These are phyloP conservation scores for Nephrotoma appendiculata DNA, from an alignment of 2,888 invertebrate species.

Conservation along the genomic window DNA sequence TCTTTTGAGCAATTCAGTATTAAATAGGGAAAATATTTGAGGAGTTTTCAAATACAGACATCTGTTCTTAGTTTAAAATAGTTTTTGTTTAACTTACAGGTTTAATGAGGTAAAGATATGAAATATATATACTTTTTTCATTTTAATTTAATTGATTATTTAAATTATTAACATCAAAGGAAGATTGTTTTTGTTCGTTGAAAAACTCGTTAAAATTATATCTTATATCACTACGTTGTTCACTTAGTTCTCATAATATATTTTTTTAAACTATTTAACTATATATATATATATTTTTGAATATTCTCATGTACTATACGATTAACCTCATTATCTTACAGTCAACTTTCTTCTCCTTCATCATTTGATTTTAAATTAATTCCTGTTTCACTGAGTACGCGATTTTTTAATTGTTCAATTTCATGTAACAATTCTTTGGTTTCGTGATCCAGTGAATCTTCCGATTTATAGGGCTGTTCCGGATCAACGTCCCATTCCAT, in stretches of 20 bases:
- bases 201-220: not conserved
- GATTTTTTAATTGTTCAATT: constrained; percentile 49
- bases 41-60: not conserved
- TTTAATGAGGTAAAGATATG: not conserved
- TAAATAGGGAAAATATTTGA: not conserved
- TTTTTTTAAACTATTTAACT: not conserved
- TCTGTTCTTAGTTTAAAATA: not conserved
- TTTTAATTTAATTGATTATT: not conserved
- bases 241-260: not conserved
- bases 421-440: constrained; percentile 49
- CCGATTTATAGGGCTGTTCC: constrained; percentile 25
- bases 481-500: constrained; percentile 50
- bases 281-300: not conserved
- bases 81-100: not conserved
- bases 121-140: not conserved
- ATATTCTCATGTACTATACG: not conserved
- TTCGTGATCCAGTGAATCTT: constrained; percentile 43
- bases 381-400: constrained; percentile 50
- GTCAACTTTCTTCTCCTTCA: constrained; percentile 10
- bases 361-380: constrained; percentile 21
- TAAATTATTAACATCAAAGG: not conserved
- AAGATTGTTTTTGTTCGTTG: not conserved
- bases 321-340: not conserved
- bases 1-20: not conserved
- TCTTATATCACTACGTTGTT: not conserved